Conservation (phyloP, 2,888 invertebrate species). For the Drosophila lacicola region DNA sequence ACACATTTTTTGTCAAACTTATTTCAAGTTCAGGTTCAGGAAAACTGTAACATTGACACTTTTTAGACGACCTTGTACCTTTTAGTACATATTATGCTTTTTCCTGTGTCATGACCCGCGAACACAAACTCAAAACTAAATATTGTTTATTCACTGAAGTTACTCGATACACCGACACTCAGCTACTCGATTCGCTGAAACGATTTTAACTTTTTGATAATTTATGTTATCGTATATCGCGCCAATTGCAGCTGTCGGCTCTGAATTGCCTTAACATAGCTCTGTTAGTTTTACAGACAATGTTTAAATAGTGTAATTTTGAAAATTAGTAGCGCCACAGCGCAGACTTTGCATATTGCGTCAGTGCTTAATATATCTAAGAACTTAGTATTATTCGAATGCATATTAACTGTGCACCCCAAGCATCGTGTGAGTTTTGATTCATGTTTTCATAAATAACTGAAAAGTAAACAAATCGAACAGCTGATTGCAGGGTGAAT, state of each 20-base stretch:
- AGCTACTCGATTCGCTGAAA: constrained; percentile 32
- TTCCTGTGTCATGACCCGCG: constrained; percentile 27
- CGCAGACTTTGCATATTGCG: neutral
- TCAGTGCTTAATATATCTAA: neutral
- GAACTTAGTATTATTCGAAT: neutral
- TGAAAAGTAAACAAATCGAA: neutral
- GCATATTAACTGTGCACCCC: no score
- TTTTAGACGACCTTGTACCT: constrained; percentile 43
- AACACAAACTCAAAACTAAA: constrained; percentile 32
- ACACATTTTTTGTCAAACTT: constrained; percentile 33
- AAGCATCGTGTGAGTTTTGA: neutral
- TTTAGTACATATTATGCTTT: constrained; percentile 40
- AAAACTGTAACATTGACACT: constrained; percentile 35
- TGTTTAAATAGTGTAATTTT: neutral
- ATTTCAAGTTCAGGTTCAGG: constrained; percentile 67
- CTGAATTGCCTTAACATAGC: constrained; percentile 19
- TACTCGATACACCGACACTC: constrained; percentile 24
- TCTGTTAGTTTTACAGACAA: constrained; percentile 1
- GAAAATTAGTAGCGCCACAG: neutral
- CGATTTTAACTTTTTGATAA: neutral
- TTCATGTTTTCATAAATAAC: constrained; percentile 4
- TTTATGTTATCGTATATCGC: constrained; percentile 11
- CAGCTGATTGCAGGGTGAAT: constrained; percentile 22
- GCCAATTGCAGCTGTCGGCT: neutral
- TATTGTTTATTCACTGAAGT: constrained; percentile 50